Conservation (phyloP, 2,113 vertebrate species). For the Tor tambroides region DNA sequence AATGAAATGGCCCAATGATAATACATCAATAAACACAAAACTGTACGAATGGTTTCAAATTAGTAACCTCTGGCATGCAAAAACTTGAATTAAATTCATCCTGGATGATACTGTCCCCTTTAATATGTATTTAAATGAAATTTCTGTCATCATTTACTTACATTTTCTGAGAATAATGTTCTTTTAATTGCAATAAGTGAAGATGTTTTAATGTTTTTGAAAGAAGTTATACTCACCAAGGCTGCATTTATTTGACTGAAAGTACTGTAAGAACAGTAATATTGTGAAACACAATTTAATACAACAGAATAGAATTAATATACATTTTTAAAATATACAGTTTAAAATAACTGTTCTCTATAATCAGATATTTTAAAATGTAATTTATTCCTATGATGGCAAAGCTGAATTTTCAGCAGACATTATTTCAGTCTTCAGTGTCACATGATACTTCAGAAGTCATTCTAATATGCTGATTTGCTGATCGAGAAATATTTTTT, state of each 20-base stretch:
- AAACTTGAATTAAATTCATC: neutral
- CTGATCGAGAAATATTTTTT: neutral
- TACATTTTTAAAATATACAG: neutral
- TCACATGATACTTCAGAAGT: neutral
- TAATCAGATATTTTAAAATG: too few relatives aligned
- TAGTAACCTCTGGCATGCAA: neutral
- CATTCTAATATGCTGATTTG: neutral
- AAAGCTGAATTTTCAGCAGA: neutral
- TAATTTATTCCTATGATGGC: too few relatives aligned
- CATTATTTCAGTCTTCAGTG: neutral
- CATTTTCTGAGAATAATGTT: neutral
- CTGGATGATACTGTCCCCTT: neutral
- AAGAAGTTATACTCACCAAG: neutral
- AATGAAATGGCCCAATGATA: neutral
- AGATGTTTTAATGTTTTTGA: neutral
- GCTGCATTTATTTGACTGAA: too few relatives aligned
- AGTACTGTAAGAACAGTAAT: neutral
- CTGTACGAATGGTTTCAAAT: neutral
- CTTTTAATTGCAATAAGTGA: neutral
- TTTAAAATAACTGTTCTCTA: neutral
- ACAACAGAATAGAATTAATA: too few relatives aligned
- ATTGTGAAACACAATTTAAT: neutral
- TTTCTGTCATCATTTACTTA: neutral
- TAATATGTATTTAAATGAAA: neutral
- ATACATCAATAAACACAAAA: neutral